Base-by-base conservation (phyloP, 2,888 invertebrate species). In the Exephanes ischioxanthus region DNA sequence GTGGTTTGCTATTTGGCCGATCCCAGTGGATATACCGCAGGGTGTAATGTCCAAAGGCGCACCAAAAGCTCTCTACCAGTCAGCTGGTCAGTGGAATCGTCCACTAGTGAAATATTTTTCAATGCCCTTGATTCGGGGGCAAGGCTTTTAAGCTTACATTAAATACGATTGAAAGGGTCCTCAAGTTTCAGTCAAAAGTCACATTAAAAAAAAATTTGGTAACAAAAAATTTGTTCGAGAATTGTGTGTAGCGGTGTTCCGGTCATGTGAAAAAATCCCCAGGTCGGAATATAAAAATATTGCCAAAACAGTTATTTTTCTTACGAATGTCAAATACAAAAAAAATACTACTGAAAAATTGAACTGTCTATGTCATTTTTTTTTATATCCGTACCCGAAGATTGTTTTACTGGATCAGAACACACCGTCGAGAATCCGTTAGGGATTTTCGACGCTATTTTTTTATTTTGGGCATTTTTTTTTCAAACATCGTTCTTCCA, bases 41-140 rank as follows among this genome's bases (percentile, higher is more conserved):
- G 37, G 66, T n/a, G 51, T 63, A 63, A 51, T 22, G 55, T 67
- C 67, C 41, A 77, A 77, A 77, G 67, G 53, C 77, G 55, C 77
- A 67, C 67, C 51, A 67, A 55, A 67, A 67, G 77, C 53, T 67
- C 67, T 41, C 53, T 7, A 0, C 2, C 6, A 6, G 7, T 55
- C 30, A 30, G 63, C 30, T 63, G 63, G 63, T 33, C 33, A 63
- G n/a, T 33, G 30, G n/a, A 30, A 30, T 33, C 33, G 5, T 63
- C 11, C 22, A 14, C 26, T 3, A 26, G 22, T 1, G 22, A 9
- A 14, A 4, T 14, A 26, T 26, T 58, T 22, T 2, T 22, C 26
- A 26, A 58, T 58, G 58, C 22, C 26, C 58, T 22, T 58, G 58
- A 14, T 58, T 58, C 1, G 1, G 11, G 14, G 14, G 22, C 58